Percentiles rank a stretch among this genome's conserved stretches.
phyloP scores from a whole-genome alignment of 2,888 invertebrate species.

The Orchestes rusci region DNA sequence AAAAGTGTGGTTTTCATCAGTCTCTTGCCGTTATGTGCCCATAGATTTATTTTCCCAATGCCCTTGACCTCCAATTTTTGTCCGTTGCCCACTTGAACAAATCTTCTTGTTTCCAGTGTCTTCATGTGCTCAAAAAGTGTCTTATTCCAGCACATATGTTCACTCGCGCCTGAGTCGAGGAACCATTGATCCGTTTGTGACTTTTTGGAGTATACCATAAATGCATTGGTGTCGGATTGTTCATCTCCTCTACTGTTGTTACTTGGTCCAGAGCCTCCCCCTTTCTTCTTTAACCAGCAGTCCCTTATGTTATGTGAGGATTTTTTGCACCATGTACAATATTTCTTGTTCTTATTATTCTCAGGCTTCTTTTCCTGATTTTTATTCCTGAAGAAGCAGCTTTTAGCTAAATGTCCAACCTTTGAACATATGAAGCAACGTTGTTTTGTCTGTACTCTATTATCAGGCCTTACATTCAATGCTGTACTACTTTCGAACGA shows the following conservation, averaged over 20 bases:
- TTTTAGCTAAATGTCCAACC: slow-evolving; percentile 13
- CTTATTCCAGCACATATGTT: slow-evolving; percentile 14
- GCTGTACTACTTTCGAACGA: slow-evolving; percentile 15
- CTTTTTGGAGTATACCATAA: too few relatives aligned
- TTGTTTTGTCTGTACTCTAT: slow-evolving; percentile 1
- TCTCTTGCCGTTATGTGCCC: slow-evolving; percentile 28
- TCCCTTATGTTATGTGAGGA: too few relatives aligned
- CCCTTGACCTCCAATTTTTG: slow-evolving; percentile 27
- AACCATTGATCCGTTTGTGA: slow-evolving; percentile 11
- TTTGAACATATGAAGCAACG: slow-evolving; percentile 7
- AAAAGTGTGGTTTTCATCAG: slow-evolving; percentile 15
- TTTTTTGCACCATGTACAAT: too few relatives aligned
- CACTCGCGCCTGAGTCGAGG: too few relatives aligned
- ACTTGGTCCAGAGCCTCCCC: slow-evolving; percentile 3
- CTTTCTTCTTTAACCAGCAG: slow-evolving; percentile 19
- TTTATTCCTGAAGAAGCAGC: slow-evolving; percentile 14
- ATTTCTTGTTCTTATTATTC: slow-evolving; percentile 11
- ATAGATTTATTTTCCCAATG: slow-evolving; percentile 27
- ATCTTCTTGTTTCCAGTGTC: slow-evolving; percentile 16
- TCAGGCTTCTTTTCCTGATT: slow-evolving; percentile 4
- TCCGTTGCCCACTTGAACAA: too few relatives aligned
- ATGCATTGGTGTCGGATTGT: too few relatives aligned
- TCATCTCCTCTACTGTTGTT: too few relatives aligned
- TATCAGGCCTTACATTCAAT: neutral
- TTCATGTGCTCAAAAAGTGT: slow-evolving; percentile 7